These are phyloP conservation scores for Selenia dentaria DNA, from an alignment of 2,888 invertebrate genomes.

Conservation along the genomic window DNA sequence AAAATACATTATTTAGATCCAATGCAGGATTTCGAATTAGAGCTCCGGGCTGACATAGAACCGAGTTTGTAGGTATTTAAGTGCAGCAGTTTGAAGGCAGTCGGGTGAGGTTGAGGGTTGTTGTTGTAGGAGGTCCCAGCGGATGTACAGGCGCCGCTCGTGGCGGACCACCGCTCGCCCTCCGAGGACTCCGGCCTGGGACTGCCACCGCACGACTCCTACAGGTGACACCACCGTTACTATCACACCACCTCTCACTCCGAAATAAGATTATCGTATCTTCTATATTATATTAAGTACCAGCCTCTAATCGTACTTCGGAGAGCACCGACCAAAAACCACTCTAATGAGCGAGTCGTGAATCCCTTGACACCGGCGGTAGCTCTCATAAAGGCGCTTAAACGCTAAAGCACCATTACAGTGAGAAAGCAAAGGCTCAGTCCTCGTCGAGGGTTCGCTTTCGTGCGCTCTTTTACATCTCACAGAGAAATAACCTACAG, in stretches of 20 bases:
- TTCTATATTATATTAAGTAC: background rate
- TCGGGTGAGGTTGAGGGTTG: slow-evolving; percentile 81
- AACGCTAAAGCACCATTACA: slow-evolving; percentile 65
- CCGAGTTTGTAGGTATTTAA: slow-evolving; percentile 7
- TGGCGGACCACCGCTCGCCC: slow-evolving; percentile 92
- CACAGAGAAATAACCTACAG: slow-evolving; percentile 61
- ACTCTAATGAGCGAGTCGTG: slow-evolving; percentile 59
- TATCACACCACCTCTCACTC: slow-evolving; percentile 26
- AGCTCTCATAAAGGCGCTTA: slow-evolving; percentile 59
- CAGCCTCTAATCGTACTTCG: no score
- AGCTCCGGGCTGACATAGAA: no score
- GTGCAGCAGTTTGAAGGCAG: slow-evolving; percentile 32
- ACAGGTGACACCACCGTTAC: slow-evolving; percentile 84
- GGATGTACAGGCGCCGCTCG: slow-evolving; percentile 77
- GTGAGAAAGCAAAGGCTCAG: slow-evolving; percentile 66
- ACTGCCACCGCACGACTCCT: slow-evolving; percentile 90
- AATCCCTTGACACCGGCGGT: slow-evolving; percentile 51
- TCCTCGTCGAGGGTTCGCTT: slow-evolving; percentile 67
- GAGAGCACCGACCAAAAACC: slow-evolving; percentile 30
- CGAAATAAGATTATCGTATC: no score
- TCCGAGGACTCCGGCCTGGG: slow-evolving; percentile 98
- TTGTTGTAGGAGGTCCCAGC: slow-evolving; percentile 84
- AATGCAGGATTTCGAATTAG: background rate
- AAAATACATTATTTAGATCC: background rate
- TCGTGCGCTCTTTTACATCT: slow-evolving; percentile 69